Percentiles rank a stretch among this genome's conserved stretches.
These are phyloP conservation scores for Cheilosia vulpina DNA, from an alignment of 2,888 invertebrate genomes.

Conservation along the genomic window DNA sequence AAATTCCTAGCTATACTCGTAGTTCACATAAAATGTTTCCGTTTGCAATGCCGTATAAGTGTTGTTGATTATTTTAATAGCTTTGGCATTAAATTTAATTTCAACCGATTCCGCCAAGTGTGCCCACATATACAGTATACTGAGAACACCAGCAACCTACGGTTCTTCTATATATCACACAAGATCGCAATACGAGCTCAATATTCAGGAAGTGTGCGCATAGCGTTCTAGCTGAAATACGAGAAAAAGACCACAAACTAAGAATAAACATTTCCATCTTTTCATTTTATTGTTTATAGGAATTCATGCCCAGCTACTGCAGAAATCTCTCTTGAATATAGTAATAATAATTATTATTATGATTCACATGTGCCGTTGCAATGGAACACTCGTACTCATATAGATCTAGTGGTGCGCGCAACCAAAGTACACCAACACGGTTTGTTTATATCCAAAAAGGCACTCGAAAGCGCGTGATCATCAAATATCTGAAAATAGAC, in stretches of 20 bases:
- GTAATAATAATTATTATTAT: constrained; percentile 71
- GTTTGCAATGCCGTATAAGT: constrained; percentile 26
- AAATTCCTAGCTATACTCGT: not conserved
- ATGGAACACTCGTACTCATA: constrained; percentile 22
- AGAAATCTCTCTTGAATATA: constrained; percentile 45
- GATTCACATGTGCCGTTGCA: constrained; percentile 67
- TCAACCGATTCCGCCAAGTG: constrained; percentile 24
- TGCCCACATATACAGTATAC: not conserved
- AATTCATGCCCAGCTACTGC: constrained; percentile 52
- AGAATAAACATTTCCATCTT: constrained; percentile 71
- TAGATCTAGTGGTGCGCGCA: constrained; percentile 34
- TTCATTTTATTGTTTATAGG: constrained; percentile 72
- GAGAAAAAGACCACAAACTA: constrained; percentile 61
- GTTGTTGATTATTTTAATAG: constrained; percentile 26
- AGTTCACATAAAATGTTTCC: not conserved
- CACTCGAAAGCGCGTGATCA: constrained; percentile 63
- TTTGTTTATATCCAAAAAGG: constrained; percentile 66
- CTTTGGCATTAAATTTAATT: constrained; percentile 45
- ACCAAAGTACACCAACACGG: constrained; percentile 52
- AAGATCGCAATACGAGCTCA: not conserved
- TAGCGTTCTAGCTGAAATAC: constrained; percentile 47
- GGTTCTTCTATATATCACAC: not conserved
- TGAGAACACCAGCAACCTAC: not conserved
- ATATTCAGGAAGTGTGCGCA: constrained; percentile 67
- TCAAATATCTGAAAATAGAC: constrained; percentile 67